These are phyloP conservation scores for Ctenomys sociabilis DNA, from an alignment of 2,113 vertebrate genomes.

Conservation along the genomic window DNA sequence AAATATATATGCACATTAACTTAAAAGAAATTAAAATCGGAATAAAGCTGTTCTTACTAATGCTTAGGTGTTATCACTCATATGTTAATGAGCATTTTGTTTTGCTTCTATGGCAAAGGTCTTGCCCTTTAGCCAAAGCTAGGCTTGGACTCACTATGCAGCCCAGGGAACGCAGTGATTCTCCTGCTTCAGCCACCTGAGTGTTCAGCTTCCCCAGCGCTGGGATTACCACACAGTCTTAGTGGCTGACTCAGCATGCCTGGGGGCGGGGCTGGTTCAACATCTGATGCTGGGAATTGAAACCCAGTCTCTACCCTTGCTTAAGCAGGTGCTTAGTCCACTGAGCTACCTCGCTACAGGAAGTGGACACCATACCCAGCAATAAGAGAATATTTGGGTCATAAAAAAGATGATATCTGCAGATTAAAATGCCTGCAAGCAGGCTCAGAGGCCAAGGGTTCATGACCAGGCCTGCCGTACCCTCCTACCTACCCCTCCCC, in stretches of 20 bases:
- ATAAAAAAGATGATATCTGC: neutral
- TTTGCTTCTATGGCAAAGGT: neutral
- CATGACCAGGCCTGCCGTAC: too few species aligned
- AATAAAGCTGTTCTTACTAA: neutral
- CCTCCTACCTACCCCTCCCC: too few species aligned
- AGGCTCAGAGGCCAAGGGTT: too few species aligned
- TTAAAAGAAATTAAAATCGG: neutral
- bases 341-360: too few species aligned
- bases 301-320: too few species aligned
- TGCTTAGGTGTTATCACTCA: neutral
- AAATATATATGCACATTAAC: neutral
- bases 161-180: neutral
- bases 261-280: too few species aligned
- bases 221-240: too few species aligned
- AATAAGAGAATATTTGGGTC: neutral
- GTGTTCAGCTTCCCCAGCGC: too few species aligned
- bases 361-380: neutral
- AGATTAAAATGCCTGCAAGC: too few species aligned
- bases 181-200: neutral
- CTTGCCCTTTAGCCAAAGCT: neutral
- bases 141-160: neutral
- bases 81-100: neutral
- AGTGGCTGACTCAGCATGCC: too few species aligned
- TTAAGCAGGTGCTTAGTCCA: too few species aligned
- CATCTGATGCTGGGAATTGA: too few species aligned